Base-by-base conservation (phyloP, 2,888 invertebrate species). In the Ichneumoninae sp. region DNA sequence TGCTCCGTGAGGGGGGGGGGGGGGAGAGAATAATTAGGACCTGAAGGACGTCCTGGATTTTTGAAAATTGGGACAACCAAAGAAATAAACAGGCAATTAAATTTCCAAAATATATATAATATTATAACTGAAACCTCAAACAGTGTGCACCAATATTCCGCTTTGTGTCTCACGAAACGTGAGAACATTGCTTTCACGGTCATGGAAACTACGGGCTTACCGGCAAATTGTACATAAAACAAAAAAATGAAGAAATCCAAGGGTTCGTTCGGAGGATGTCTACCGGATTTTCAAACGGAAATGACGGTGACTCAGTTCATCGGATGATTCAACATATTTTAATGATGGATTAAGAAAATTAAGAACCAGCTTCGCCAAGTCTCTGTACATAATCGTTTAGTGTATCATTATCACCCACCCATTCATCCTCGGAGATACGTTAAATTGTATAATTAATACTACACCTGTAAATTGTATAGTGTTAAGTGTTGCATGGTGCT, bases 401-500 rank as follows among this genome's bases (percentile, higher is more conserved):
- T 85, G 76, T 83, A 83, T 85, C 83, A 83, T 83, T 68, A 71
- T 86, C 79, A 76, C 65, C 60, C 33, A 13, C 22, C 30, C 69
- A 60, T 57, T 82, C 75, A 74, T 68, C 81, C 81, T 75, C 71
- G 80, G 74, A 75, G 50, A 68, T 54, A 75, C 40, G 76, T 73
- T 52, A 68, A 80, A 83, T 80, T 85, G 76, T 85, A 83, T 68
- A 81, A 83, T 83, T 68, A 85, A 66, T 74, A 69, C 71, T 80
- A 80, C 40, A 85, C 74, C 70, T 78, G 81, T 83, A 52, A 83
- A 83, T 83, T 85, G 83, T 83, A 78, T 83, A 83, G 81, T 78
- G 83, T 85, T 77, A 85, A 83, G 77, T 81, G 80, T 73, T 85
- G 83, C 83, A 85, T 85, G 83, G 77, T 85, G 85, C 85, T 85